phyloP scores from a whole-genome alignment of 2,113 vertebrate species.

The Aldabrachelys gigantea region DNA sequence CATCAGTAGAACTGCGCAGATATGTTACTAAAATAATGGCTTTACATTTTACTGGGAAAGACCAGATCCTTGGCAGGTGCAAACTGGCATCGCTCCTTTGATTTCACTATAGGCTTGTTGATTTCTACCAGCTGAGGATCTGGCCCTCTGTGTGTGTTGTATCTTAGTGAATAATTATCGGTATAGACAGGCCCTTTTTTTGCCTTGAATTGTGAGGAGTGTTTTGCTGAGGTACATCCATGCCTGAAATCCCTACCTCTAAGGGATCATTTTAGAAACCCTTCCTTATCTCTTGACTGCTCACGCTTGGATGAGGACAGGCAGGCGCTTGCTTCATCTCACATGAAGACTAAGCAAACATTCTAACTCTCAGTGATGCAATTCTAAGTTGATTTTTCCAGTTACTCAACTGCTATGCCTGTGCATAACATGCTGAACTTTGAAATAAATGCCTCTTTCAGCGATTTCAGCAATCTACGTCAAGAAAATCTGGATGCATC shows the following conservation, averaged over 20 bases:
- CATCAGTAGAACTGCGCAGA: rapidly evolving
- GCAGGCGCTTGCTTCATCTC: conserved; percentile 67
- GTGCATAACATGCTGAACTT: conserved; percentile 59
- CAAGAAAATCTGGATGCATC: conserved; percentile 72
- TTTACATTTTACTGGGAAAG: background rate
- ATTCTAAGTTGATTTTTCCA: conserved; percentile 74
- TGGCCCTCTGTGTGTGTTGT: background rate
- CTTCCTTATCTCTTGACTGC: conserved; percentile 59
- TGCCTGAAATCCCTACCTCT: conserved; percentile 23
- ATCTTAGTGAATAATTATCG: background rate
- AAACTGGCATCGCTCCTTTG: background rate
- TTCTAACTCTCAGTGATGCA: conserved; percentile 63
- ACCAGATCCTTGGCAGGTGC: background rate
- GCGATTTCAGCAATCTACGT: conserved; percentile 70
- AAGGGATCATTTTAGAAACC: background rate
- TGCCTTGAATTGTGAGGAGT: background rate
- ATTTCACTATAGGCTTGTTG: background rate
- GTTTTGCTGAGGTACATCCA: background rate
- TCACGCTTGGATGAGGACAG: conserved; percentile 64
- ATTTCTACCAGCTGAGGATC: background rate
- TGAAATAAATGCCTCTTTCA: conserved; percentile 71
- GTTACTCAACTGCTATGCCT: conserved; percentile 69
- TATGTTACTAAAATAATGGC: background rate
- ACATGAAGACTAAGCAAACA: conserved; percentile 74
- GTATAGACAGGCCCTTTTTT: background rate